phyloP scores from a whole-genome alignment of 2,888 invertebrate genomes.

The Drosophila melanocephala region DNA sequence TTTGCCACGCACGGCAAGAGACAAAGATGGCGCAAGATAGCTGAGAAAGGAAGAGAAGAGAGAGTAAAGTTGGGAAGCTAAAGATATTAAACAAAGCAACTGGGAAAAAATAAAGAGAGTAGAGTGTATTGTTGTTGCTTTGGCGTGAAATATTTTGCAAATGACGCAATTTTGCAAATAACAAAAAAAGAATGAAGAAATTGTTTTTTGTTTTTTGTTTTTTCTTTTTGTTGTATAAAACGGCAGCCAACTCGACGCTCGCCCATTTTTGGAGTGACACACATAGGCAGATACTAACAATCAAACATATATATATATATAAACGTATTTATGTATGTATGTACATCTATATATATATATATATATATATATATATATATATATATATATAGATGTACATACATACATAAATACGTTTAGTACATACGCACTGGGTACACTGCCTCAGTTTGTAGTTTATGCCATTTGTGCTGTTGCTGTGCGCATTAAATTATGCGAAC shows the following conservation, averaged over 20 bases:
- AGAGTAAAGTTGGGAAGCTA: slow-evolving; percentile 13
- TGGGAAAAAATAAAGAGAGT: slow-evolving; percentile 21
- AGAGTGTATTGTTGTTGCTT: slow-evolving; percentile 2
- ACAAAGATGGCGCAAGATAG: slow-evolving; percentile 10
- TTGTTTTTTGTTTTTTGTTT: slow-evolving; percentile 8
- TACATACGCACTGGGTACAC: background rate
- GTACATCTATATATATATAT: background rate
- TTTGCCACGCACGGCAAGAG: slow-evolving; percentile 12
- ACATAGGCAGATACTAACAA: slow-evolving; percentile 10
- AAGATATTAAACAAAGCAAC: slow-evolving; percentile 30
- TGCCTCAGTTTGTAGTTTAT: slow-evolving; percentile 32
- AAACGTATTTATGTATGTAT: too few relatives aligned
- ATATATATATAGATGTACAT: background rate
- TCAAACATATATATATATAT: background rate
- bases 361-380: background rate
- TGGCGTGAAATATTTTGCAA: slow-evolving; percentile 67
- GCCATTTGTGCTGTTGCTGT: slow-evolving; percentile 48
- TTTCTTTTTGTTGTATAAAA: slow-evolving; percentile 28
- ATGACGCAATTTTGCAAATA: slow-evolving; percentile 72
- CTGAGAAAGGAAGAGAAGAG: background rate
- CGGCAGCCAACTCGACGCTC: slow-evolving; percentile 70
- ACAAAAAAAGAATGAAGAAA: slow-evolving; percentile 20
- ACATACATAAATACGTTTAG: background rate
- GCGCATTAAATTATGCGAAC: slow-evolving; percentile 79
- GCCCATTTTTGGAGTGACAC: slow-evolving; percentile 57